Conservation (phyloP, 2,888 invertebrate genomes). For the Frankliniella fusca region DNA sequence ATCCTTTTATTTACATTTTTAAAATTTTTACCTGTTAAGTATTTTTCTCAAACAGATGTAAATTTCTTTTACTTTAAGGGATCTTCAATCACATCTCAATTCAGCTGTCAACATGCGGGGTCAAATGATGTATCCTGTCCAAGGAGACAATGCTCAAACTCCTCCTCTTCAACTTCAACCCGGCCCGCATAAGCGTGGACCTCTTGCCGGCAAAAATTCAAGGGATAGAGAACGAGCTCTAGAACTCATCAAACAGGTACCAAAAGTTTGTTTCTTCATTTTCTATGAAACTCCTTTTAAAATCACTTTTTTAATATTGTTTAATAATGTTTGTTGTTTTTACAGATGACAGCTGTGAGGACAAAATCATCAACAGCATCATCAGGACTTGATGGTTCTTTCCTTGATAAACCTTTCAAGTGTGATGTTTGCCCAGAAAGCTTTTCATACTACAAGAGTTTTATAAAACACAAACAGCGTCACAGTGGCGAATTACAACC, state of each 20-base stretch:
- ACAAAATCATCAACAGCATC: background rate
- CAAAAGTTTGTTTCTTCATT: background rate
- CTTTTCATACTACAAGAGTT: constrained; percentile 12
- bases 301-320: background rate
- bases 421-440: constrained; percentile 16
- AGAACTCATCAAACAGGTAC: background rate
- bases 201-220: background rate
- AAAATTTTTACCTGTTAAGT: background rate
- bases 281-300: no score
- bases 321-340: background rate
- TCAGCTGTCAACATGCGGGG: background rate
- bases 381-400: constrained; percentile 12
- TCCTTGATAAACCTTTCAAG: constrained; percentile 2
- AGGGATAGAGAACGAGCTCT: background rate
- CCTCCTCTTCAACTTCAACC: background rate
- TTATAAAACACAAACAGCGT: background rate
- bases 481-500: background rate
- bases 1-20: background rate
- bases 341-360: background rate
- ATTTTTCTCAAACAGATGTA: background rate
- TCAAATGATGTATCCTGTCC: background rate
- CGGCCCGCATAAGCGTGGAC: background rate
- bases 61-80: background rate
- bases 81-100: background rate
- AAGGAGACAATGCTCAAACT: background rate